Evolutionary conservation across 2,888 invertebrate genomes (phyloP).

Genomic region (Pasiphila rectangulata): DNA sequence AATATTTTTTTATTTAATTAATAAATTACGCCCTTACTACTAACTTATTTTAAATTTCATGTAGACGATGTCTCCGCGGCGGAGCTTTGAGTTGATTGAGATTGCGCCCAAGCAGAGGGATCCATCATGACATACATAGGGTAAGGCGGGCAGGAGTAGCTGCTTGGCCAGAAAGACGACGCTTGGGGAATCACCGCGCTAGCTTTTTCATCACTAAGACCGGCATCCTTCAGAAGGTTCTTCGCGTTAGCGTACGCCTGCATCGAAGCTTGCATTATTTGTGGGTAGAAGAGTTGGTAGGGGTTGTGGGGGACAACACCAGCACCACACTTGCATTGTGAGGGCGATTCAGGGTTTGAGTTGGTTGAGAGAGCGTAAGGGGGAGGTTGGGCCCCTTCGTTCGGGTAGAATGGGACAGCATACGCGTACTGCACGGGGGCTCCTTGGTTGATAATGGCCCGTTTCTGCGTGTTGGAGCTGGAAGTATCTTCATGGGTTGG

Average conservation of each 20-base stretch:
- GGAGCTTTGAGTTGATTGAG: slow-evolving; percentile 41
- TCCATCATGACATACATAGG: slow-evolving; percentile 69
- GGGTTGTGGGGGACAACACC: slow-evolving; percentile 49
- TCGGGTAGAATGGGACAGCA: slow-evolving; percentile 45
- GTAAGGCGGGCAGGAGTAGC: slow-evolving; percentile 48
- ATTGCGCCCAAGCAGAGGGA: slow-evolving; percentile 57
- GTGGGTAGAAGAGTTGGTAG: slow-evolving; percentile 63
- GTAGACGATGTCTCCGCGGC: slow-evolving; percentile 35
- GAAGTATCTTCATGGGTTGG: slow-evolving; percentile 46
- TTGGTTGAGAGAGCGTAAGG: slow-evolving; percentile 47
- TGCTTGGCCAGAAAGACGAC: slow-evolving; percentile 52
- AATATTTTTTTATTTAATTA: too few species aligned
- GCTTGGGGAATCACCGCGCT: slow-evolving; percentile 41
- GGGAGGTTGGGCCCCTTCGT: slow-evolving; percentile 40
- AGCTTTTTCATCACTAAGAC: slow-evolving; percentile 49
- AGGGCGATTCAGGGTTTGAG: slow-evolving; percentile 39
- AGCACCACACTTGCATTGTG: slow-evolving; percentile 39
- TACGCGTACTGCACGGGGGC: slow-evolving; percentile 59
- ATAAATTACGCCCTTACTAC: too few species aligned
- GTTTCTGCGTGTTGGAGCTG: slow-evolving; percentile 51
- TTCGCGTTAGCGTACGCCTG: slow-evolving; percentile 60
- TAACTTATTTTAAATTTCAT: too few species aligned
- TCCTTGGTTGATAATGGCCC: slow-evolving; percentile 50
- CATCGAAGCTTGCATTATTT: slow-evolving; percentile 64
- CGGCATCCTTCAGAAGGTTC: slow-evolving; percentile 53